Conservation (phyloP, 1,140 invertebrate species). For the Harpegnathos saltator region DNA sequence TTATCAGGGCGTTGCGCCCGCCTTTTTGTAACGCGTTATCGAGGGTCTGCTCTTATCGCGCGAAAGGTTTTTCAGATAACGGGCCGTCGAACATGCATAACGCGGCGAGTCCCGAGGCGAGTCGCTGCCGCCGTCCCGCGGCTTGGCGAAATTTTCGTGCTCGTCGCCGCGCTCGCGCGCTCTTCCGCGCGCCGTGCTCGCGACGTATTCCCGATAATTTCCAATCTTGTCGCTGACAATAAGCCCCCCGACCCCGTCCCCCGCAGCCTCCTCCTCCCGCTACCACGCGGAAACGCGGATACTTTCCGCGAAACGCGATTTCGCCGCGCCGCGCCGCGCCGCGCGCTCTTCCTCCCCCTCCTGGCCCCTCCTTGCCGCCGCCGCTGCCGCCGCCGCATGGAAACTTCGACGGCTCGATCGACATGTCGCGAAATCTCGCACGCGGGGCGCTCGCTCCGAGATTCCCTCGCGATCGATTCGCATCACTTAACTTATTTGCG, state of each 20-base stretch:
- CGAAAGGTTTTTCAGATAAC: conserved; percentile 65
- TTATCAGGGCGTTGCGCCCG: conserved; percentile 68
- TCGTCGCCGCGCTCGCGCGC: too few species aligned
- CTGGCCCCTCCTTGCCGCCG: too few species aligned
- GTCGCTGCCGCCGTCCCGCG: too few species aligned
- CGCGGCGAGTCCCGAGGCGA: neutral
- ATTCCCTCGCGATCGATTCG: neutral
- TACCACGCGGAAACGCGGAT: conserved; percentile 1
- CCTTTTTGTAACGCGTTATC: conserved; percentile 65
- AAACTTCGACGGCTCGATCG: conserved; percentile 1
- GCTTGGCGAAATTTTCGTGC: conserved; percentile 38
- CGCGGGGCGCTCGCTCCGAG: neutral
- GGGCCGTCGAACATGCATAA: conserved; percentile 34
- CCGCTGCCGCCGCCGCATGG: neutral
- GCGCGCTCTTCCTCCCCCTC: neutral
- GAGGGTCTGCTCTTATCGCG: conserved; percentile 59
- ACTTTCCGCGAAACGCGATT: neutral
- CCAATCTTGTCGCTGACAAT: neutral
- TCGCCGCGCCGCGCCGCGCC: neutral
- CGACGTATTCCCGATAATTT: conserved; percentile 32
- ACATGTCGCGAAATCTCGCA: neutral
- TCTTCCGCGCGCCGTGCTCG: neutral
- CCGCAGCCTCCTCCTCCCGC: too few species aligned
- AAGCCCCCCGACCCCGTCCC: too few species aligned
- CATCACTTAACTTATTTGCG: neutral